Percentiles rank a stretch among this genome's conserved stretches.
Conservation (phyloP, 1,140 invertebrate species). For the Zophobas atratus region DNA sequence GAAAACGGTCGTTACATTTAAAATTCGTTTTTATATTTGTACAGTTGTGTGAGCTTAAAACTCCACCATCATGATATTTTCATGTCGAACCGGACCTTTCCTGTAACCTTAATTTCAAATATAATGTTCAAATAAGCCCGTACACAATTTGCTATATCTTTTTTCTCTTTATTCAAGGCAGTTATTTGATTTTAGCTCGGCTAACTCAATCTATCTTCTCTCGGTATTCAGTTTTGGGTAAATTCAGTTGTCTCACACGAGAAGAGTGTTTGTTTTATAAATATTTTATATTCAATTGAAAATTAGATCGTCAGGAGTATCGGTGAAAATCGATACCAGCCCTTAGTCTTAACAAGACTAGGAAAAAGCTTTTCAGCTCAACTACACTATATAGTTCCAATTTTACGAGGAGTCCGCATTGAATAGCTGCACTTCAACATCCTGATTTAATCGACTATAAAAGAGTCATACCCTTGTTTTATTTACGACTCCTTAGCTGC, state of each 20-base stretch:
- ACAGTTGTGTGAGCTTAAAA: slow-evolving; percentile 8
- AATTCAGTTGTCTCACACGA: slow-evolving; percentile 40
- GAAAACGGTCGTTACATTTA: too few species aligned
- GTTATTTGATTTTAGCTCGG: slow-evolving; percentile 42
- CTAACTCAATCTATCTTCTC: slow-evolving; percentile 40
- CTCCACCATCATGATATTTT: slow-evolving; percentile 5
- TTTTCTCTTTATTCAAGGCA: slow-evolving; percentile 43
- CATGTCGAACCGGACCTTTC: slow-evolving; percentile 22
- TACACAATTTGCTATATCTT: slow-evolving; percentile 42
- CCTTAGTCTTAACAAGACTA: slow-evolving; percentile 34
- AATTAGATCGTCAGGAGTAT: slow-evolving; percentile 42
- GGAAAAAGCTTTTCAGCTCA: slow-evolving; percentile 35
- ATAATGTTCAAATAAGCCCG: slow-evolving; percentile 40
- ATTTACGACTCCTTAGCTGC: slow-evolving; percentile 24
- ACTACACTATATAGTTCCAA: slow-evolving; percentile 29
- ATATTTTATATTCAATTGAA: slow-evolving; percentile 43
- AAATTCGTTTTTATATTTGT: slow-evolving; percentile 15
- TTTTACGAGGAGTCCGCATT: slow-evolving; percentile 33
- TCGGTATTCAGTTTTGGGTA: slow-evolving; percentile 41
- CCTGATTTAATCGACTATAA: slow-evolving; percentile 43
- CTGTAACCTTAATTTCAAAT: slow-evolving; percentile 33
- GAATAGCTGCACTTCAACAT: slow-evolving; percentile 40
- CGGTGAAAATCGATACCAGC: slow-evolving; percentile 26
- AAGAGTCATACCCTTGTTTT: slow-evolving; percentile 42
- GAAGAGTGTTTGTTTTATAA: slow-evolving; percentile 41